phyloP scores from a whole-genome alignment of 2,888 invertebrate genomes.

The Drepana falcataria region DNA sequence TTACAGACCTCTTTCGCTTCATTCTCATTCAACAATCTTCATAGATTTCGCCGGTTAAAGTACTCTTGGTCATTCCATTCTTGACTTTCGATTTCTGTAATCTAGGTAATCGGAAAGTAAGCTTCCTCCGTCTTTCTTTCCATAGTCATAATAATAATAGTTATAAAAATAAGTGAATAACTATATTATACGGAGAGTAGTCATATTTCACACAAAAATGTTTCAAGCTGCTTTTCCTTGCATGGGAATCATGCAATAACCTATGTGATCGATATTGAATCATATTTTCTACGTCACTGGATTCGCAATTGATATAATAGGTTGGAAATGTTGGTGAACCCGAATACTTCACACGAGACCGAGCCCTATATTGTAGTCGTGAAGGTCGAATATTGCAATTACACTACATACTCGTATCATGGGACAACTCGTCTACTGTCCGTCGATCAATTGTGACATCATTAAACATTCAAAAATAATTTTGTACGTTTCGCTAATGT shows the following conservation, averaged over 20 bases:
- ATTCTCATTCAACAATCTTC: too few species aligned
- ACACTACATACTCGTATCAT: not conserved
- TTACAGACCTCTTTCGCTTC: too few species aligned
- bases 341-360: not conserved
- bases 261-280: constrained; percentile 11
- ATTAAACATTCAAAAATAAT: constrained; percentile 44
- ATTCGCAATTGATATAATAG: constrained; percentile 15
- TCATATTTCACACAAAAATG: too few species aligned
- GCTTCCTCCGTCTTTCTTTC: too few species aligned
- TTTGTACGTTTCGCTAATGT: constrained; percentile 26
- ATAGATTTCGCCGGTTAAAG: too few species aligned
- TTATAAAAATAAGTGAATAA: too few species aligned
- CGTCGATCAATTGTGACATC: constrained; percentile 20
- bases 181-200: too few species aligned
- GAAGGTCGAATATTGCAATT: constrained; percentile 11
- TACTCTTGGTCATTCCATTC: too few species aligned
- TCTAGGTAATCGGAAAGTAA: too few species aligned
- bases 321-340: not conserved
- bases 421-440: constrained; percentile 8
- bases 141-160: too few species aligned
- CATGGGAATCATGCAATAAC: not conserved
- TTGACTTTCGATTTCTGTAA: too few species aligned
- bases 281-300: constrained; percentile 25
- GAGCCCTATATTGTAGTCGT: not conserved
- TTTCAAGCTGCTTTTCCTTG: not conserved